Evolutionary conservation across 2,888 invertebrate species (phyloP).

Genomic region (Thecocarcelia acutangulata): DNA sequence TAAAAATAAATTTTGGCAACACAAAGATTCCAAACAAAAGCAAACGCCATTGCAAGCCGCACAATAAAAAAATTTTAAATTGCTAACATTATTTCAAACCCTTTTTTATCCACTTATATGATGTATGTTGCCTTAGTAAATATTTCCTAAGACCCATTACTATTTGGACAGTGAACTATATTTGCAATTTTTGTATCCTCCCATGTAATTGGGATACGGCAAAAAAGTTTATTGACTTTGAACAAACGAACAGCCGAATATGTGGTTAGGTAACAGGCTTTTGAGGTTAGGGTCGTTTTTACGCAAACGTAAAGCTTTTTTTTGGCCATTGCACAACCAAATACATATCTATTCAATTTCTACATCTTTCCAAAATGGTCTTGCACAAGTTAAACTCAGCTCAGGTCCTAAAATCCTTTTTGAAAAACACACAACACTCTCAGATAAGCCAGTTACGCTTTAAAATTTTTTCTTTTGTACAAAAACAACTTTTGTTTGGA

Average conservation of each 20-base stretch:
- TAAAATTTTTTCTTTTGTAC: too few relatives aligned
- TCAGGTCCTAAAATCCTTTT: too few relatives aligned
- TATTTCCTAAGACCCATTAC: too few relatives aligned
- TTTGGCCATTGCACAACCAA: conserved; percentile 57
- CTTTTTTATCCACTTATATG: too few relatives aligned
- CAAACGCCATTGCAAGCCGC: background rate
- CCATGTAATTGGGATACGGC: background rate
- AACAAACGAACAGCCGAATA: conserved; percentile 28
- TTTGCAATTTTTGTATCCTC: too few relatives aligned
- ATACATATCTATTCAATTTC: background rate
- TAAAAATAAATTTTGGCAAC: conserved; percentile 51
- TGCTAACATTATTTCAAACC: background rate
- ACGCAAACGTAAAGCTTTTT: conserved; percentile 70
- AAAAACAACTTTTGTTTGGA: background rate
- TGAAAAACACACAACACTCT: too few relatives aligned
- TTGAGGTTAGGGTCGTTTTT: conserved; percentile 77
- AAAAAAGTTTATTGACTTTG: conserved; percentile 38
- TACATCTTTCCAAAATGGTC: background rate
- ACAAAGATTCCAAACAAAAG: conserved; percentile 17
- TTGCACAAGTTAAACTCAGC: too few relatives aligned
- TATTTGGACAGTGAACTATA: too few relatives aligned
- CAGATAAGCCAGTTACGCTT: too few relatives aligned
- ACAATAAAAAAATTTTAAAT: background rate
- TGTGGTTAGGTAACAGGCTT: conserved; percentile 77
- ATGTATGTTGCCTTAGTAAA: too few relatives aligned